Base-by-base conservation (phyloP, 2,888 invertebrate species). In the Dolichopus griseipennis region DNA sequence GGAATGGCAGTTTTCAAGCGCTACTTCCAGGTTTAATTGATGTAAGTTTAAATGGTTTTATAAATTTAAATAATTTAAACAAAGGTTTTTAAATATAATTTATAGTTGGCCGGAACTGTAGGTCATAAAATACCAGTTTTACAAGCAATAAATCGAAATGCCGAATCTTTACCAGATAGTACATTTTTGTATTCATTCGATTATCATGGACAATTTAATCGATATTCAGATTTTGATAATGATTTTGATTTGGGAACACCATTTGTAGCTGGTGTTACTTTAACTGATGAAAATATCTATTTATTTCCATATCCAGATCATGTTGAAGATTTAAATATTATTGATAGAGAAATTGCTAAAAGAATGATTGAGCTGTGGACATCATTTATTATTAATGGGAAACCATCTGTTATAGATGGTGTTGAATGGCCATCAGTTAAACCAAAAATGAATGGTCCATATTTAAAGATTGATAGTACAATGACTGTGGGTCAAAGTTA, bases 221-320 rank as follows among this genome's bases (percentile, higher is more conserved):
- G 81, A 10, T 81, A 83, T 74, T 75, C 77, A 0, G 82, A 81
- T 52, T 74, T 79, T 72, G 79, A 79, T 65, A 79, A 79, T 69
- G 78, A 79, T 68, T 80, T 78, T 43, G 81, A 81, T 62, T 77
- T 78, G 72, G 79, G 79, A 66, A 77, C 79, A 27, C 82, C 83
- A 1, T 83, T 83, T 70, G 76, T 74, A 61, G 83, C 81, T 41
- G 83, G 86, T 1, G 83, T 85, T 4, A 84, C 85, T 15, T 82
- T 87, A 66, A 85, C 86, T 1, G 85, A 87, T 71, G 86, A 87
- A 72, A 79, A 85, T 0, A 79, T 85, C 7, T 84, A 86, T 73
- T 75, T 86, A n/a, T 87, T 86, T 73, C 81, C 81, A 15, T 80
- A 79, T 70, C 79, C 80, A 5, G 75, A 77, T 0, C 78, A 79